Conservation (phyloP, 2,113 vertebrate genomes). For the Zapus hudsonius region DNA sequence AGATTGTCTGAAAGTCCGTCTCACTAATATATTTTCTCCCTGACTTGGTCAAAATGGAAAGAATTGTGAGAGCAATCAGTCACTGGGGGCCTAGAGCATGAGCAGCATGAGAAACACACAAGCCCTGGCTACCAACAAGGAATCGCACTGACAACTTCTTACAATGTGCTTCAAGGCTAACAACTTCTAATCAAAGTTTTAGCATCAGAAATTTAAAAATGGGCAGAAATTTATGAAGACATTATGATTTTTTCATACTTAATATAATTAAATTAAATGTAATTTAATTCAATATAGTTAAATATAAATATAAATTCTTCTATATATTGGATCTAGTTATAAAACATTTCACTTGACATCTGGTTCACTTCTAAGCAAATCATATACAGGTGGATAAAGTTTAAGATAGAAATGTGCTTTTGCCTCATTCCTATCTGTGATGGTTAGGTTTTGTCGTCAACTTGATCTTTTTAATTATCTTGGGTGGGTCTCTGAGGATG, state of each 20-base stretch:
- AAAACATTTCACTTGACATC: not conserved
- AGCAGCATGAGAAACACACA: not conserved
- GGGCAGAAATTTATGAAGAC: not conserved
- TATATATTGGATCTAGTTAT: not conserved
- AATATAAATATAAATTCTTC: too few relatives aligned
- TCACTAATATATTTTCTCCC: not conserved
- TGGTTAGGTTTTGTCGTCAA: too few relatives aligned
- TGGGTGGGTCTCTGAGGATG: too few relatives aligned
- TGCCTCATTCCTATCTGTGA: not conserved
- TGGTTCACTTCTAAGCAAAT: constrained; percentile 49
- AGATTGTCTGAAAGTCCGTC: not conserved
- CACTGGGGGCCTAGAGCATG: not conserved
- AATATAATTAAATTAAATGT: too few relatives aligned
- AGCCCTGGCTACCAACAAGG: not conserved
- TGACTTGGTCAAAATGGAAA: constrained; percentile 12
- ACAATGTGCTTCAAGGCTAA: not conserved
- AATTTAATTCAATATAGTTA: too few relatives aligned
- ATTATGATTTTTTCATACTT: too few relatives aligned
- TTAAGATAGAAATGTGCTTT: not conserved
- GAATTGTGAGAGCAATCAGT: not conserved
- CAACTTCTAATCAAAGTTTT: not conserved
- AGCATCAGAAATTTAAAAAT: constrained; percentile 12
- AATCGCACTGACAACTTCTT: not conserved
- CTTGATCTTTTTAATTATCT: too few relatives aligned
- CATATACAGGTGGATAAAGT: not conserved